Base-by-base conservation (phyloP, 2,113 vertebrate species). In the Saguinus imperator region DNA sequence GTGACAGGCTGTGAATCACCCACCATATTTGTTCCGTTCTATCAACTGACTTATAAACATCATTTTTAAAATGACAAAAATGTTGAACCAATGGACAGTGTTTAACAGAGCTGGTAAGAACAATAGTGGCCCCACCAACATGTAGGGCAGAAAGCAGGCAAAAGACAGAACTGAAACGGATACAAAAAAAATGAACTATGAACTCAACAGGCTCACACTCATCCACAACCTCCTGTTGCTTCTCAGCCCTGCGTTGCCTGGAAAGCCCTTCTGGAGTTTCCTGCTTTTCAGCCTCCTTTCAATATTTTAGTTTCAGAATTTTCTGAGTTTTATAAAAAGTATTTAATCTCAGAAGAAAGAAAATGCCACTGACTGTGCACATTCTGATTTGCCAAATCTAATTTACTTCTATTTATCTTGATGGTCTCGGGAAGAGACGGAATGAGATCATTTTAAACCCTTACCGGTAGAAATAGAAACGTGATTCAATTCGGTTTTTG, bases 171-270 rank as follows among this genome's bases (percentile, higher is more conserved):
- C 21, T 7, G 16, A 20, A 20, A 48, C 66, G 2, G 23, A 52
- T 52, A 52, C 6, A 32, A 48, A 68, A 48, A 68, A 25, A 21
- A 27, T 3, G 10, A 75, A 45, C 27, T 43, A 77, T 35, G 32
- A 20, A 9, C 18, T 11, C 21, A 40, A 8, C 9, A 2, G 6
- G 17, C 12, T 40, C 1, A 29, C 58, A 50, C 40, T 55, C 6
- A 3, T 0, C 5, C 9, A 9, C 0, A 2, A 6, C 11, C 6
- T 11, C 40, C 75, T n/a, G 52, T 29, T 35, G 27, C 50, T 35
- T 1, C 11, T 2, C 92, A 61, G 5, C 23, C 17, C 89, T 18
- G 2, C 0, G 0, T 17, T 4, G 11, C 61, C 52, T 45, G 13
- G 4, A 21, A 73, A 68, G 43, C n/a, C 52, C 6, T 32, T 0